phyloP scores from a whole-genome alignment of 1,140 invertebrate species.

The Zeugodacus cucurbitae region DNA sequence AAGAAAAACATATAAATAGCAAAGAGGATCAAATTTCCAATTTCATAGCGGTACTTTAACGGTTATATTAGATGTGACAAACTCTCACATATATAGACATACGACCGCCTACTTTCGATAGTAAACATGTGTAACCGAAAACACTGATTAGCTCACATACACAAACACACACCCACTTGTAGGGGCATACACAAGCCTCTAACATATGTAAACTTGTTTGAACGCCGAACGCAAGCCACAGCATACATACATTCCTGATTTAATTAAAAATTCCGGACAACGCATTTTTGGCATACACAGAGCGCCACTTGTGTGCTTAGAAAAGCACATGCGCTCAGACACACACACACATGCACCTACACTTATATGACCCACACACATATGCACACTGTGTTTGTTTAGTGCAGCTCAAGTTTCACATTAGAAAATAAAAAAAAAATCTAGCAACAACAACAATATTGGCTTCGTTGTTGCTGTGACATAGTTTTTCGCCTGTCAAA shows the following conservation, averaged over 20 bases:
- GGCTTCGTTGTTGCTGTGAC: not conserved
- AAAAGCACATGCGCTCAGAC: not conserved
- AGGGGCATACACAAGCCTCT: not conserved
- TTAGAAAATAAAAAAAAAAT: not conserved
- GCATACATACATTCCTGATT: not conserved
- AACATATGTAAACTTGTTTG: not conserved
- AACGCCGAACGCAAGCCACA: not conserved
- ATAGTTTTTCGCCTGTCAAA: not conserved
- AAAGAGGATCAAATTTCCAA: not conserved
- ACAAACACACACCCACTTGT: not conserved
- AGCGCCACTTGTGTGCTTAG: not conserved
- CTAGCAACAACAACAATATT: not conserved
- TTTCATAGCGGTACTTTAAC: too few relatives aligned
- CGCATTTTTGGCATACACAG: not conserved
- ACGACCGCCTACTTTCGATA: not conserved
- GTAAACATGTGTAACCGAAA: not conserved
- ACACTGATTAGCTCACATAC: not conserved
- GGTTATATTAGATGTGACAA: not conserved
- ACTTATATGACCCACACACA: not conserved
- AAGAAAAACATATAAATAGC: not conserved
- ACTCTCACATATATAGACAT: not conserved
- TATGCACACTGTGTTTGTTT: not conserved
- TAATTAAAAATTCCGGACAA: conserved; percentile 29
- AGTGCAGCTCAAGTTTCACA: not conserved
- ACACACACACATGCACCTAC: not conserved